Percentiles rank a stretch among this genome's conserved stretches.
These are phyloP conservation scores for Eulemur rubriventer DNA, from an alignment of 2,797 vertebrate species.

Conservation along the genomic window DNA sequence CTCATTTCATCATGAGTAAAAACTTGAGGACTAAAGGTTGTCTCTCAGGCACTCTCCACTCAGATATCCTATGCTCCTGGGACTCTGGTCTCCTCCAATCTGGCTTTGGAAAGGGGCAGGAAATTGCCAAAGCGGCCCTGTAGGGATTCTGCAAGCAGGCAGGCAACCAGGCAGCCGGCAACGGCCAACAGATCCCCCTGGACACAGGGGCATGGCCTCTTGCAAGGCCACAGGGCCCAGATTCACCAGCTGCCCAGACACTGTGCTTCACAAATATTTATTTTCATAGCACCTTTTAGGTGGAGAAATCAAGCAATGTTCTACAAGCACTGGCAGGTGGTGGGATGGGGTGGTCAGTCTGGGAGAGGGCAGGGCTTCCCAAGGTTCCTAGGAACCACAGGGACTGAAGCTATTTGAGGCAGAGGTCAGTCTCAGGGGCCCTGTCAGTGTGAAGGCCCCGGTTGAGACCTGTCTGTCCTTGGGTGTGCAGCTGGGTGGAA, in stretches of 20 bases:
- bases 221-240: background rate
- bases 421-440: background rate
- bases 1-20: background rate
- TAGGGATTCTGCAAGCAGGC: background rate
- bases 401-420: background rate
- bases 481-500: no score
- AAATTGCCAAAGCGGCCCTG: background rate
- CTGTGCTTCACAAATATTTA: background rate
- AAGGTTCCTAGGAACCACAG: background rate
- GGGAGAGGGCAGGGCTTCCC: background rate
- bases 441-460: rapidly evolving
- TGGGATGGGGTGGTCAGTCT: background rate
- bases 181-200: background rate
- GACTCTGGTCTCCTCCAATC: background rate
- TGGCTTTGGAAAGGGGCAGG: background rate
- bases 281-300: background rate
- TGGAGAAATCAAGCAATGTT: background rate
- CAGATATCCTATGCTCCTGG: background rate
- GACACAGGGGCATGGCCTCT: background rate
- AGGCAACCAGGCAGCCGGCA: background rate
- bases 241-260: background rate
- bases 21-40: background rate
- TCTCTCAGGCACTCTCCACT: background rate
- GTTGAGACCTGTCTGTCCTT: background rate
- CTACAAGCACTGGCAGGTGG: background rate